Conservation (phyloP, 2,888 invertebrate species). For the Tetragonisca angustula region DNA sequence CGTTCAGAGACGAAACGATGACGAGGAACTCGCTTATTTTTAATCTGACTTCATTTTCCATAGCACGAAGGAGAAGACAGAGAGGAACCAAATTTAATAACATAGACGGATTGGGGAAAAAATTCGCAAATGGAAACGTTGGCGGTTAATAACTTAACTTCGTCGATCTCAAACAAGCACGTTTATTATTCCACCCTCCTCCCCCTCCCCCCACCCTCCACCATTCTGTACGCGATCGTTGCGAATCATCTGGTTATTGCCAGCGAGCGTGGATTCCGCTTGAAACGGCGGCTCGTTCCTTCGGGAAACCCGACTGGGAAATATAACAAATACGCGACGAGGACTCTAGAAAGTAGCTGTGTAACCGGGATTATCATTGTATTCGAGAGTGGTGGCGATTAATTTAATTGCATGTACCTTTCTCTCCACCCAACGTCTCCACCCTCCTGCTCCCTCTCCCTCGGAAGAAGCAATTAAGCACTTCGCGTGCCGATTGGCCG, state of each 20-base stretch:
- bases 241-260: conserved; percentile 20
- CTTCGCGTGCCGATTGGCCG: conserved; percentile 76
- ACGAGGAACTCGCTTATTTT: no score
- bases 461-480: conserved; percentile 76
- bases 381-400: conserved; percentile 67
- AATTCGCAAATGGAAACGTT: no score
- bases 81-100: no score
- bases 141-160: no score
- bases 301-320: conserved; percentile 44
- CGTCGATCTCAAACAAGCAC: neutral
- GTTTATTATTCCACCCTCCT: neutral
- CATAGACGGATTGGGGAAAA: no score
- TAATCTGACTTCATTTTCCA: no score
- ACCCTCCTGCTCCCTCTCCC: conserved; percentile 19
- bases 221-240: neutral
- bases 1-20: no score
- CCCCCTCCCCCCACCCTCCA: neutral
- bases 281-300: conserved; percentile 11
- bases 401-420: conserved; percentile 69
- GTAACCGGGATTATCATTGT: conserved; percentile 68
- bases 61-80: no score
- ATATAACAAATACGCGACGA: conserved; percentile 64
- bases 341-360: conserved; percentile 61
- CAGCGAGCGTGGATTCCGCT: conserved; percentile 2
- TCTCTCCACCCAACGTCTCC: conserved; percentile 33